phyloP scores from a whole-genome alignment of 37 sponge, comb jelly and placozoan species.

The Eunapius fragilis region DNA sequence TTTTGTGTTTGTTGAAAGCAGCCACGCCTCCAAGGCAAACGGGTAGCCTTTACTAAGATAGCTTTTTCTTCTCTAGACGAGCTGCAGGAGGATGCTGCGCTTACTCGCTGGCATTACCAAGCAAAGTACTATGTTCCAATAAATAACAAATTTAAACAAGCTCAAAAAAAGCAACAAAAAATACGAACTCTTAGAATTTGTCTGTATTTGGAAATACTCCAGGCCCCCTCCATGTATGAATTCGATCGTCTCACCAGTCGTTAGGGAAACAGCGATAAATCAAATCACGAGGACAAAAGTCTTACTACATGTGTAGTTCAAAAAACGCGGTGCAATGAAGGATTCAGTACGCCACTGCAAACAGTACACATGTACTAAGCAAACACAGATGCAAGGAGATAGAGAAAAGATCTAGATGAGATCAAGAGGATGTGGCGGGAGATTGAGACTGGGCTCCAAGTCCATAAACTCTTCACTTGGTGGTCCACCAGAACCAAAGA shows the following conservation, averaged over 20 bases:
- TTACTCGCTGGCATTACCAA: background rate
- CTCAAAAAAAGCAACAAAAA: background rate
- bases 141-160: background rate
- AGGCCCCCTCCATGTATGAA: background rate
- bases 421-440: background rate
- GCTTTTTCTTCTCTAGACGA: background rate
- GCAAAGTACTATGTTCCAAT: background rate
- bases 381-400: background rate
- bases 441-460: background rate
- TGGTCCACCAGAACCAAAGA: background rate
- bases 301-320: no score
- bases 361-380: background rate
- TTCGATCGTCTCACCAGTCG: background rate
- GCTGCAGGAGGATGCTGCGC: background rate
- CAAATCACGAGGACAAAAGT: background rate
- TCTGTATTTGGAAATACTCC: background rate
- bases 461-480: background rate
- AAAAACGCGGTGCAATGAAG: no score
- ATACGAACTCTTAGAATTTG: background rate
- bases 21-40: background rate
- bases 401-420: background rate
- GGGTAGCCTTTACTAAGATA: background rate
- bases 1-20: slow-evolving; percentile 9
- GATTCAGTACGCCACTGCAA: no score
- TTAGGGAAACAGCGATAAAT: background rate